A percentile compares a stretch with the other conserved stretches of the same genome.
These are phyloP conservation scores for Myotis myotis DNA, from an alignment of 2,797 vertebrate species.

Conservation along the genomic window DNA sequence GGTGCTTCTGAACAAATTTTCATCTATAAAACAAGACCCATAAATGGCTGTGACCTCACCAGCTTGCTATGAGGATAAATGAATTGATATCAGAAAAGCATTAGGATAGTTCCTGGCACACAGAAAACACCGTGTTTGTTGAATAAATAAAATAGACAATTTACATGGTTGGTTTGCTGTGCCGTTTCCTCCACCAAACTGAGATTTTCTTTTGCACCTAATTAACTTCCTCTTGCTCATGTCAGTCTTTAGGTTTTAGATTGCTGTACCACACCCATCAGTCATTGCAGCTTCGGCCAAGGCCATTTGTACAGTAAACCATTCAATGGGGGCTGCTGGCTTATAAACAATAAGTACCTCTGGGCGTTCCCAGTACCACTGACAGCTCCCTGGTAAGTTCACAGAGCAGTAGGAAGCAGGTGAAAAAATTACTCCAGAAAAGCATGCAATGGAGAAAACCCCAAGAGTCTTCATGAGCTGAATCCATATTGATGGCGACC, in stretches of 20 bases:
- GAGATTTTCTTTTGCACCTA: constrained; percentile 40
- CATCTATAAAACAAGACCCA: background rate
- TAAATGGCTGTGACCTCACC: background rate
- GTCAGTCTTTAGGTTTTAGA: constrained; percentile 16
- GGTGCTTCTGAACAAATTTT: background rate
- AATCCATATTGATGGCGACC: constrained; percentile 56
- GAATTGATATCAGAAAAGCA: background rate
- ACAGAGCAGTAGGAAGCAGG: background rate
- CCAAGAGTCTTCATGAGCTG: background rate
- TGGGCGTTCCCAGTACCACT: background rate
- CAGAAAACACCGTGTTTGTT: background rate
- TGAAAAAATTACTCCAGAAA: background rate
- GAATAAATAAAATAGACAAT: background rate
- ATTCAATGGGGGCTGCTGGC: background rate
- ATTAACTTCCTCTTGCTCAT: constrained; percentile 55
- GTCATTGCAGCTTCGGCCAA: background rate
- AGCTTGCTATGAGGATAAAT: background rate
- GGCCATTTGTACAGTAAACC: background rate
- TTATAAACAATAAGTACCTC: background rate
- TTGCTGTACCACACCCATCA: background rate
- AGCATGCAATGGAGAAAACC: background rate
- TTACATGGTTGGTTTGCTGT: background rate
- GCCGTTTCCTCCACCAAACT: constrained; percentile 20
- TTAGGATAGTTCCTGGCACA: background rate
- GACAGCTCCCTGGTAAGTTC: background rate